These are phyloP conservation scores for Cotesia glomerata DNA, from an alignment of 1,140 invertebrate genomes.

Conservation along the genomic window DNA sequence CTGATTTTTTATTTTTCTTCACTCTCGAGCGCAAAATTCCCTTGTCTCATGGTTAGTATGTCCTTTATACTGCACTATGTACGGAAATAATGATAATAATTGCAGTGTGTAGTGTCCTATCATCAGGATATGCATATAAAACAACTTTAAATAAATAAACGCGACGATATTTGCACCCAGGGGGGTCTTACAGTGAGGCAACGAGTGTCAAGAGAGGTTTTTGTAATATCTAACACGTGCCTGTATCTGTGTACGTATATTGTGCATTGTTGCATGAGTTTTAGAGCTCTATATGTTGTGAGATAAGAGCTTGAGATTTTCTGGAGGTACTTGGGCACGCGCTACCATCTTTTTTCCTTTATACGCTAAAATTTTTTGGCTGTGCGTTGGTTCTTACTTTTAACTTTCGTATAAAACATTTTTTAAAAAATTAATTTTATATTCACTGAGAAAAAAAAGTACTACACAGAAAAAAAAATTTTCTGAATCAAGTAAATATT, in stretches of 20 bases:
- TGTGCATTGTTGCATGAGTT: slow-evolving; percentile 13
- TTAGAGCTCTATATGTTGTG: neutral
- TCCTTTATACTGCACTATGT: too few species aligned
- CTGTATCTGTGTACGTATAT: neutral
- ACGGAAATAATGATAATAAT: too few species aligned
- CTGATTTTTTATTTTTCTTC: neutral
- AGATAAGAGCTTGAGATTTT: neutral
- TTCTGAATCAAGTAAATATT: too few species aligned
- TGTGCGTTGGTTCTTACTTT: neutral
- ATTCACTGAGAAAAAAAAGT: too few species aligned
- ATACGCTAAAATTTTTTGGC: neutral
- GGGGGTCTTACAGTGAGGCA: neutral
- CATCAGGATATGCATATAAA: too few species aligned
- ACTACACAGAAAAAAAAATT: too few species aligned
- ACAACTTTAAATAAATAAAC: neutral
- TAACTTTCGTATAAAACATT: neutral
- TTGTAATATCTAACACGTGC: neutral
- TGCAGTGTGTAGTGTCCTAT: too few species aligned
- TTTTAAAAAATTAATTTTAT: too few species aligned
- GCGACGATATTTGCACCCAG: neutral
- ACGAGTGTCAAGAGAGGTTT: neutral
- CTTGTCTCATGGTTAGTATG: too few species aligned
- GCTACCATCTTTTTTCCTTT: neutral
- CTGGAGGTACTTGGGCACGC: slow-evolving; percentile 16
- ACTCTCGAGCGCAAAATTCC: neutral